These are phyloP conservation scores for Atlantisia rogersi DNA, from an alignment of 2,113 vertebrate genomes.

Conservation along the genomic window DNA sequence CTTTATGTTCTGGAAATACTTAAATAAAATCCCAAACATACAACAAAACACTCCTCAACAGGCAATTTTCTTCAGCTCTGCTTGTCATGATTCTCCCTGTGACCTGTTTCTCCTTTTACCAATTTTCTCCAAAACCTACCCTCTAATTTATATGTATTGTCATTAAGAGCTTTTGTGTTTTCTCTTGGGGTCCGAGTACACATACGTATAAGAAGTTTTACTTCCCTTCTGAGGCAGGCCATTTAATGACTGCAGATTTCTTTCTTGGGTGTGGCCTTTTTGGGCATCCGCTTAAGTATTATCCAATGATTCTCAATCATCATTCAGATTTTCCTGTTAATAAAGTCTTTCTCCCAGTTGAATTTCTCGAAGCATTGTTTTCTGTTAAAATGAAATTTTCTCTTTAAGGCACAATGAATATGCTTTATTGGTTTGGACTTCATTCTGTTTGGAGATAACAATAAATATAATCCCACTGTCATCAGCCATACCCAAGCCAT, in stretches of 20 bases:
- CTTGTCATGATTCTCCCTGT: background rate
- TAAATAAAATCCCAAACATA: background rate
- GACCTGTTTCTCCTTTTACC: background rate
- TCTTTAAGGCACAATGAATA: slow-evolving; percentile 2
- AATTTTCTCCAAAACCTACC: background rate
- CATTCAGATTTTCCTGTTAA: slow-evolving; percentile 18
- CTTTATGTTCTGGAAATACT: slow-evolving; percentile 33
- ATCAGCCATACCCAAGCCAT: background rate
- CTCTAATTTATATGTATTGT: background rate
- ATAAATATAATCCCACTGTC: slow-evolving; percentile 10
- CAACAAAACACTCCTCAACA: background rate
- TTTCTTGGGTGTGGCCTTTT: slow-evolving; percentile 15
- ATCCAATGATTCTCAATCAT: slow-evolving; percentile 37
- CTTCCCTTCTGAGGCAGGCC: background rate
- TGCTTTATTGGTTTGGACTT: background rate
- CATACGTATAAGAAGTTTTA: background rate
- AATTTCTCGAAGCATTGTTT: slow-evolving; percentile 45
- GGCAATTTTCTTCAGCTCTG: background rate
- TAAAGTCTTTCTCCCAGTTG: background rate
- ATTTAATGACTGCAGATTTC: slow-evolving; percentile 5
- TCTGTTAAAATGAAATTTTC: background rate
- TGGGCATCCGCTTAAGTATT: background rate
- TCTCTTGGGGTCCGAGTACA: background rate
- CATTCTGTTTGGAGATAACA: slow-evolving; percentile 9
- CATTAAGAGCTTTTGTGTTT: background rate